Percentiles rank a stretch among this genome's conserved stretches.
Evolutionary conservation across 1,140 invertebrate species (phyloP).

Genomic region (Helicoverpa zea): DNA sequence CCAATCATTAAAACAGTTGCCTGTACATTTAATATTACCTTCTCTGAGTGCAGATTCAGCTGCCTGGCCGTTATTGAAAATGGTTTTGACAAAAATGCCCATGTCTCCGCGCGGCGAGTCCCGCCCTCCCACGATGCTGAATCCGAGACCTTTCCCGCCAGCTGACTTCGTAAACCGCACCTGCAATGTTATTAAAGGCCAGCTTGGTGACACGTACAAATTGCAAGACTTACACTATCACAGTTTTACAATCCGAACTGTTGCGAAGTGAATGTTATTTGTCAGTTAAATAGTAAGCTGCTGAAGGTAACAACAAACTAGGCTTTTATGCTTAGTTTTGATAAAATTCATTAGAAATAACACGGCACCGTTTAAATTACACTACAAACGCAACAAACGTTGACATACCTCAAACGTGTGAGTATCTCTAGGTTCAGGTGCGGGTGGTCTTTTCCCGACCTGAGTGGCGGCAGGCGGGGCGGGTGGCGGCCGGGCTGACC

Average conservation of each 20-base stretch:
- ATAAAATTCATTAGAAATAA: no score
- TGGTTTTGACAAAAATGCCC: conserved; percentile 94
- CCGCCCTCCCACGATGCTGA: conserved; percentile 93
- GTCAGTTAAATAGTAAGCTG: no score
- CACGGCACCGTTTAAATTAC: no score
- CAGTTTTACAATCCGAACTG: no score
- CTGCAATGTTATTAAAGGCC: conserved; percentile 67
- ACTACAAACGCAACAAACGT: no score
- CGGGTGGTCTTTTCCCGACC: conserved; percentile 73
- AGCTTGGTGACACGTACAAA: not conserved
- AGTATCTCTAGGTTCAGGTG: conserved; percentile 81
- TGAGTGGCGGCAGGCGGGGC: conserved; percentile 67
- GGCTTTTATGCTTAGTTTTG: no score
- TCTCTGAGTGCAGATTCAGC: conserved; percentile 90
- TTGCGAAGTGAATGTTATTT: no score
- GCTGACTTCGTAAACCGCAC: conserved; percentile 91
- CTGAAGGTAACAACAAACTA: no score
- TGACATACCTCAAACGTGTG: conserved; percentile 82
- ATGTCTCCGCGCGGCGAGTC: conserved; percentile 92
- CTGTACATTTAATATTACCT: conserved; percentile 74
- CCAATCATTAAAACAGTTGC: not conserved
- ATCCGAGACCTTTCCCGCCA: conserved; percentile 91
- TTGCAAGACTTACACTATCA: not conserved
- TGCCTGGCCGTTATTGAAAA: conserved; percentile 92
- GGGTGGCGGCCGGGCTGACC: conserved; percentile 72